Percentiles rank a stretch among this genome's conserved stretches.
phyloP scores from a whole-genome alignment of 2,113 vertebrate species.

The Scolopax mira region DNA sequence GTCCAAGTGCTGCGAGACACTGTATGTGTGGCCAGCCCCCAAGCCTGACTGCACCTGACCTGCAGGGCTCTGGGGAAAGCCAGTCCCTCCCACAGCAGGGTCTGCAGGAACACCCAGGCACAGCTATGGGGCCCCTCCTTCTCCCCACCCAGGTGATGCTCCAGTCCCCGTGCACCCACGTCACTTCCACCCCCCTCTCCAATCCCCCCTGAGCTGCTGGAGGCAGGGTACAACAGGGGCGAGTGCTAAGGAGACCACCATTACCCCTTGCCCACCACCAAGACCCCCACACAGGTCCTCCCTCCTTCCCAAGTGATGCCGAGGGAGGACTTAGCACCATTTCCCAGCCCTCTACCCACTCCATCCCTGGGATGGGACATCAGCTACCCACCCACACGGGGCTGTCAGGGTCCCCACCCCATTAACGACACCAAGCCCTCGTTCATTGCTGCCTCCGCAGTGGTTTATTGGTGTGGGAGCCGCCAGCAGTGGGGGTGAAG shows the following conservation, averaged over 20 bases:
- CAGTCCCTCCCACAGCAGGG: rapidly evolving
- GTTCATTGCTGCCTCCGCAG: constrained; percentile 31
- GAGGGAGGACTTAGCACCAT: background rate
- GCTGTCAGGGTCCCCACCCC: background rate
- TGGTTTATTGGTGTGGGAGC: constrained; percentile 52
- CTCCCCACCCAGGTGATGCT: rapidly evolving
- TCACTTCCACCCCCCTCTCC: too few species aligned
- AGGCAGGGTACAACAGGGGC: background rate
- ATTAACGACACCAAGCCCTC: constrained; percentile 9
- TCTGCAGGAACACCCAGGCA: background rate
- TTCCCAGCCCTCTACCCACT: background rate
- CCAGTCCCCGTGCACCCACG: rapidly evolving
- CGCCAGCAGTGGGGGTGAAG: background rate
- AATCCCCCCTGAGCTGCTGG: background rate
- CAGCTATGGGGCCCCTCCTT: rapidly evolving
- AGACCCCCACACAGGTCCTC: rapidly evolving
- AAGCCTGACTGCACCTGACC: rapidly evolving
- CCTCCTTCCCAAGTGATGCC: background rate
- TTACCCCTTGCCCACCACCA: background rate
- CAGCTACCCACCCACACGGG: rapidly evolving
- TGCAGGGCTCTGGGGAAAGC: rapidly evolving
- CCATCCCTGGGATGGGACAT: background rate
- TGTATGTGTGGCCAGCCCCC: background rate
- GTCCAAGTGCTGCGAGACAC: background rate
- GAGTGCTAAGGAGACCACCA: background rate